Conservation (phyloP, 2,113 vertebrate species). For the Edolisoma coerulescens region DNA sequence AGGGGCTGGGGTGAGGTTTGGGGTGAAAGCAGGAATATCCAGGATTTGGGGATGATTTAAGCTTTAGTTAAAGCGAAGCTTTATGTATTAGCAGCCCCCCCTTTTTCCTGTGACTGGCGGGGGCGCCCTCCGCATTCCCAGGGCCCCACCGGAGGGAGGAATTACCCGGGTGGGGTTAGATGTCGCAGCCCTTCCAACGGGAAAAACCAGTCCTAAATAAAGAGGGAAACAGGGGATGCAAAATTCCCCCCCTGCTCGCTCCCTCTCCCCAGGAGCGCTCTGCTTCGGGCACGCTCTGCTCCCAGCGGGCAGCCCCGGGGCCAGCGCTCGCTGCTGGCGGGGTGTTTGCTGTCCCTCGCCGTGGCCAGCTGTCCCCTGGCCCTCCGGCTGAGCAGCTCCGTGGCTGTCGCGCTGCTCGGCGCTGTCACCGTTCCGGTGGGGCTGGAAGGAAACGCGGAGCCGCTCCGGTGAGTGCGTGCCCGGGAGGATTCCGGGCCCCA, state of each 20-base stretch:
- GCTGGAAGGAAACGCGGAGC: neutral
- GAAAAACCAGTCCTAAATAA: neutral
- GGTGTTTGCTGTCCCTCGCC: neutral
- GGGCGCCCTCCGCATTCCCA: fast-evolving
- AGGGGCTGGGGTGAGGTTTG: neutral
- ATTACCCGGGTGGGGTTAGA: neutral
- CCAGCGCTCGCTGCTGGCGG: fast-evolving
- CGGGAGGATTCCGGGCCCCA: fast-evolving
- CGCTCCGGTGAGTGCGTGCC: neutral
- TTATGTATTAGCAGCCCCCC: neutral
- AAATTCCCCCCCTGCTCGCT: fast-evolving
- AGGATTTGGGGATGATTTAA: neutral
- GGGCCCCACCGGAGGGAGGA: neutral
- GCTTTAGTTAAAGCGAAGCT: neutral
- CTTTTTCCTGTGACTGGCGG: fast-evolving
- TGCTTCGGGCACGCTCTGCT: fast-evolving
- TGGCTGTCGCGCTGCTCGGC: neutral
- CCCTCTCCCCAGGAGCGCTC: neutral
- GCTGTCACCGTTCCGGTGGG: neutral
- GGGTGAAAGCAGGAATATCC: neutral
- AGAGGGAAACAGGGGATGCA: neutral
- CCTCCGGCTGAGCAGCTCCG: neutral
- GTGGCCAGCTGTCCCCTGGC: neutral
- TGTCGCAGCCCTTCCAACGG: neutral
- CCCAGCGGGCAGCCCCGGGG: neutral